These are phyloP conservation scores for Lapara coniferarum DNA, from an alignment of 2,888 invertebrate species.

Conservation along the genomic window DNA sequence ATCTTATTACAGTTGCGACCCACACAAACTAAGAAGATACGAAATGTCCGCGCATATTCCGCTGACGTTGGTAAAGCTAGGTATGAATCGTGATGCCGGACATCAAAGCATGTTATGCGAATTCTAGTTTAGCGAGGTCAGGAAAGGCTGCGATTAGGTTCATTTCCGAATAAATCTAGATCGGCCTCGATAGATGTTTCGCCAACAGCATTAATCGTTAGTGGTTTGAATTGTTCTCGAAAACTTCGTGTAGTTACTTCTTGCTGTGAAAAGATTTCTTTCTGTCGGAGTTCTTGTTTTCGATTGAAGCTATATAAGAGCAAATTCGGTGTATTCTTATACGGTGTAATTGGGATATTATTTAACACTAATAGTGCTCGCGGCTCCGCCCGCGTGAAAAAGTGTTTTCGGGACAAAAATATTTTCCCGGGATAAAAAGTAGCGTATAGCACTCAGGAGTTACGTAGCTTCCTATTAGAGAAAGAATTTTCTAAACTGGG, in stretches of 20 bases:
- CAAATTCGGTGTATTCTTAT: too few relatives aligned
- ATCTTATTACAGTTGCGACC: conserved; percentile 31
- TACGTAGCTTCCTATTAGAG: too few relatives aligned
- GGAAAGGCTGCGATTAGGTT: conserved; percentile 36
- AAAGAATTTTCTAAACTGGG: too few relatives aligned
- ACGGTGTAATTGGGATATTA: background rate
- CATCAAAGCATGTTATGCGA: conserved; percentile 55
- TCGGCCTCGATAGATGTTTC: conserved; percentile 21
- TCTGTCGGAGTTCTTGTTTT: background rate
- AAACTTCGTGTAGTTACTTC: background rate
- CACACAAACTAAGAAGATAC: conserved; percentile 46
- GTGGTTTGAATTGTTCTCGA: background rate
- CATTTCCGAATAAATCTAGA: conserved; percentile 43
- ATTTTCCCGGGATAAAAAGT: too few relatives aligned
- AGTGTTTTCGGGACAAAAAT: too few relatives aligned
- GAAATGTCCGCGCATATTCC: conserved; percentile 45
- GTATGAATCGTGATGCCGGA: conserved; percentile 44
- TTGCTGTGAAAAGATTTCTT: background rate
- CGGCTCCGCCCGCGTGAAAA: too few relatives aligned
- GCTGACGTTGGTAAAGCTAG: conserved; percentile 38
- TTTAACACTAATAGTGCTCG: too few relatives aligned
- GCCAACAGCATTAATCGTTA: background rate
- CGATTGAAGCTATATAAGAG: too few relatives aligned
- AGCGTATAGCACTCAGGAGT: too few relatives aligned
- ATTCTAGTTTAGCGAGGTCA: conserved; percentile 42